Evolutionary conservation across 2,888 invertebrate genomes (phyloP), one percentile per base, ranked within the genome.

Genomic region (Phyllotreta striolata): DNA sequence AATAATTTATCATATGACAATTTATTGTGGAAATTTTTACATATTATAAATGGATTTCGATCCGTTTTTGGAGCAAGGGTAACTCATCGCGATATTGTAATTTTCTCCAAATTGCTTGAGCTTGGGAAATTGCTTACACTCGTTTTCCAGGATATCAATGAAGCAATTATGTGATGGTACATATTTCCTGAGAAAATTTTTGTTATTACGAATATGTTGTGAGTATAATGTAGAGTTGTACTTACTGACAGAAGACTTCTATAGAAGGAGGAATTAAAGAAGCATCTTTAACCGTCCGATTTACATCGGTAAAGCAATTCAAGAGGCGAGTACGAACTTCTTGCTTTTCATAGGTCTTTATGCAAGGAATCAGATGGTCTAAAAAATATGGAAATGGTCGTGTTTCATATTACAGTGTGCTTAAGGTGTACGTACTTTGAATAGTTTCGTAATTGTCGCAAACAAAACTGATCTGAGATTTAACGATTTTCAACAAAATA

Each of bases 401-500:
- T 10, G 3, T 3, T n/a, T 5, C 10, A 7, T 12, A n/a, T 44
- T n/a, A 13, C 3, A 7, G 12, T 44, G 14, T 13, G 12, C 14
- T 13, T 13, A 44, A 44, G 6, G 14, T 9, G 1, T 44, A 7
- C 44, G 14, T 6, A 44, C 44, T 44, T 44, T 44, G 10, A 6
- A 44, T 44, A 6, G 44, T 44, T 44, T 44, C 9, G 14, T 44
- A 44, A 44, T 44, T 12, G 12, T 44, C 44, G 14, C 44, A 44
- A n/a, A 44, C 14, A 9, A 44, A 44, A 10, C 14, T 44, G 7
- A 44, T 44, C 14, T 44, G 44, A 1, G 44, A 44, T 44, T 44
- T 44, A 2, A 14, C 44, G 1, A 44, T 44, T 14, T 44, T 44
- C 7, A 44, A 14, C 6, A 44, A 4, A 2, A 44, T 10, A 44